Percentiles rank a stretch among this genome's conserved stretches.
Evolutionary conservation across 2,797 vertebrate species (phyloP).

Genomic region (Picus viridis): DNA sequence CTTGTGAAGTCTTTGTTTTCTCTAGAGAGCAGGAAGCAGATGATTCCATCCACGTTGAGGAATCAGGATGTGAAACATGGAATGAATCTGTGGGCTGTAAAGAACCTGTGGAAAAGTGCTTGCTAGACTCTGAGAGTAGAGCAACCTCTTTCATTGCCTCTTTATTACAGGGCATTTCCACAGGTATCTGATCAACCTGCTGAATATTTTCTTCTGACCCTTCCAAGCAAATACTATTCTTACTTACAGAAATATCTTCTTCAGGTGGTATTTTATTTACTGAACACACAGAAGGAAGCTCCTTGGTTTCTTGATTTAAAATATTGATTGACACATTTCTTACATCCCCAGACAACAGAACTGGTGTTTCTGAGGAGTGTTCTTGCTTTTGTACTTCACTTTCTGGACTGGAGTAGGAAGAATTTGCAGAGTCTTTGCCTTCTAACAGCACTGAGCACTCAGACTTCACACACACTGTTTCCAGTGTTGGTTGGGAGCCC

Average conservation of each 20-base stretch:
- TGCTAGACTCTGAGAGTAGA: not conserved
- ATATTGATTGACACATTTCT: not conserved
- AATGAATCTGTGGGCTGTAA: slow-evolving; percentile 28
- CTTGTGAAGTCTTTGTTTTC: not conserved
- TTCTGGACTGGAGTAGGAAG: not conserved
- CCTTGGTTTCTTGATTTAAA: slow-evolving; percentile 22
- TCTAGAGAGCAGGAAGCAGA: not conserved
- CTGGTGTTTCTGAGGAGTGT: not conserved
- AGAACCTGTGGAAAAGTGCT: slow-evolving; percentile 50
- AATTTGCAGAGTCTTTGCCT: not conserved
- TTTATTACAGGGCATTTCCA: not conserved
- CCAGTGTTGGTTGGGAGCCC: not conserved
- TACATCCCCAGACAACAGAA: not conserved
- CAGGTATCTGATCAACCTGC: not conserved
- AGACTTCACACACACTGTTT: not conserved
- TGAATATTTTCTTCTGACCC: not conserved
- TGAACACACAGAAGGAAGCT: not conserved
- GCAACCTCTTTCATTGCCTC: not conserved
- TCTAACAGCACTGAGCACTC: not conserved
- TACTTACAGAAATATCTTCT: not conserved
- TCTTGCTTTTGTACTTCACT: slow-evolving; percentile 17
- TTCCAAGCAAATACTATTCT: not conserved
- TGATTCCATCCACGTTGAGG: not conserved
- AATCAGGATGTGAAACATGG: not conserved
- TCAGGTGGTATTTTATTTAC: not conserved